Conservation (phyloP, 2,113 vertebrate genomes). For the Ardeotis arabs region DNA sequence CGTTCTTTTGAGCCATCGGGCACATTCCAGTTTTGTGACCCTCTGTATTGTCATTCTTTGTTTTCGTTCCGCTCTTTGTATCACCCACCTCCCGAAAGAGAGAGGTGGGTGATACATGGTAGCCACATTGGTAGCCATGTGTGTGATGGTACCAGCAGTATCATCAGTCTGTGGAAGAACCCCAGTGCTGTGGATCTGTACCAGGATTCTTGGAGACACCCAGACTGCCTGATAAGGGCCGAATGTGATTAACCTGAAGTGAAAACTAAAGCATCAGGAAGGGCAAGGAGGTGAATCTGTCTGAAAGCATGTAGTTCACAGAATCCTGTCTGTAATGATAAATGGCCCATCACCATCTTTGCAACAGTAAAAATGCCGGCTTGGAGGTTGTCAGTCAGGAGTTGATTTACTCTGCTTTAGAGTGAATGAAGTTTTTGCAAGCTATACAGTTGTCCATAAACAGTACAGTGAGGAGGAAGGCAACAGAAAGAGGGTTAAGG, state of each 20-base stretch:
- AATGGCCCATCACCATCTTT: not conserved
- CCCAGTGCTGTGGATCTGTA: accelerated
- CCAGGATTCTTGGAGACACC: not conserved
- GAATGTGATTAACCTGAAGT: not conserved
- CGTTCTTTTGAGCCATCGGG: not conserved
- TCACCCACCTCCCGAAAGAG: not conserved
- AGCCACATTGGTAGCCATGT: not conserved
- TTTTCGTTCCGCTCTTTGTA: not conserved
- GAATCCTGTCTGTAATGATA: not conserved
- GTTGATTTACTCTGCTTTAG: not conserved
- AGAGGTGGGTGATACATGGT: not conserved
- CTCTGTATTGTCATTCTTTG: not conserved
- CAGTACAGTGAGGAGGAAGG: not conserved
- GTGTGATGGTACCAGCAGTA: not conserved
- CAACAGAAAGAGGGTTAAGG: not conserved
- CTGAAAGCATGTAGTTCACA: not conserved
- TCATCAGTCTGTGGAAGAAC: not conserved
- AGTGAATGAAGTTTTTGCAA: not conserved
- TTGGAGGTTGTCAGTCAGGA: not conserved
- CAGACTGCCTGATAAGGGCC: not conserved
- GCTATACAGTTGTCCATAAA: not conserved
- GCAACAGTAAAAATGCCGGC: not conserved
- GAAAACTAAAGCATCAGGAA: not conserved
- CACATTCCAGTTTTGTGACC: not conserved
- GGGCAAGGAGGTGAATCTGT: not conserved